Evolutionary conservation across 2,797 vertebrate genomes (phyloP), one percentile per base, ranked within the genome.

Genomic region (Betta splendens): DNA sequence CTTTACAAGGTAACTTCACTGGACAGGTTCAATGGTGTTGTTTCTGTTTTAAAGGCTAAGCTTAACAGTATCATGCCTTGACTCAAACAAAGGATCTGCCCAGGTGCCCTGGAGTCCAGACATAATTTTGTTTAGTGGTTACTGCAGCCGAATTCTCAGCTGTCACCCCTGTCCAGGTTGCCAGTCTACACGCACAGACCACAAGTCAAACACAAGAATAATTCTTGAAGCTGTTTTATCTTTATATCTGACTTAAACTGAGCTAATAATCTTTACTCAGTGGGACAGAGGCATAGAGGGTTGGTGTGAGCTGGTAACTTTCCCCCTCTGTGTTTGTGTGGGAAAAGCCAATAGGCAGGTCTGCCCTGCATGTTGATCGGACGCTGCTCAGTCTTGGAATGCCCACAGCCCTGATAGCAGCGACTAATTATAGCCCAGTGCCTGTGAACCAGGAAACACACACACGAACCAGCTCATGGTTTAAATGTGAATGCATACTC

Each of bases 1-100:
- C 94, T 98, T 70, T 98, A 98, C 85, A 97, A 99, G 95, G 97
- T 99, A 90, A 29, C 7, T 2, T 26, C 4, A 18, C n/a, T 9
- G 13, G 9, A 11, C 21, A 29, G 2, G 15, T 45, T 47, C 20
- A 53, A 8, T 5, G 2, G 18, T 5, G 10, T 29, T 29, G 10
- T 29, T 29, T 11, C 9, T 29, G 11, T 4, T 25, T 26, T 5
- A 26, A 25, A 7, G 6, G 10, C 28, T 29, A 28, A 29, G 10
- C 28, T 29, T 29, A 28, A 29, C 28, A 11, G 28, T 10, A 11
- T 3, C 29, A 9, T 29, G 9, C 11, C 7, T 11, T 2, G 2
- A 10, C 28, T 29, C 28, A 3, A 29, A 29, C 28, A 29, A 10
- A 29, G 28, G 28, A 29, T 11, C 9, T 29, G 28, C 9, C 28